Conservation (phyloP, 1,140 invertebrate genomes). For the Magallana gigas region DNA sequence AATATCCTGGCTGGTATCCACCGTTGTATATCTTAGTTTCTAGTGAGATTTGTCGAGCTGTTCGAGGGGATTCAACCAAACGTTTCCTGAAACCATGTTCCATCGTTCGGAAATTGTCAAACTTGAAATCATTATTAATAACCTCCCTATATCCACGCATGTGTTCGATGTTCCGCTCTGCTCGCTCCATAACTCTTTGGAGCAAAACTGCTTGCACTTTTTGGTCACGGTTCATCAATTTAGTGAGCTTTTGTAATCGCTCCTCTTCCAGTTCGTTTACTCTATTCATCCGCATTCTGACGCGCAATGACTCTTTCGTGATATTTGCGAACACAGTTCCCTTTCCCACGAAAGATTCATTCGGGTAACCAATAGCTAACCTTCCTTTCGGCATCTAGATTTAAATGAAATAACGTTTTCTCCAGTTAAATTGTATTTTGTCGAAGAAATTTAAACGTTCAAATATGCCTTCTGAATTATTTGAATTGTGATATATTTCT, state of each 20-base stretch:
- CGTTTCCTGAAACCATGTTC: slow-evolving; percentile 17
- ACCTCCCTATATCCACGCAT: neutral
- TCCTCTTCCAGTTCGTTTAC: slow-evolving; percentile 25
- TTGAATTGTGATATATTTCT: too few relatives aligned
- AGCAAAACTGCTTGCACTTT: neutral
- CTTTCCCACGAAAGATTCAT: slow-evolving; percentile 26
- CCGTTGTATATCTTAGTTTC: slow-evolving; percentile 27
- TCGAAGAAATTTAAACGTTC: too few relatives aligned
- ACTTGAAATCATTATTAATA: neutral
- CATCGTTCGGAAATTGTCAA: slow-evolving; percentile 31
- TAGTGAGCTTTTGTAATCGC: neutral
- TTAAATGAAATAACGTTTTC: too few relatives aligned
- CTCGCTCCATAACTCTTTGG: slow-evolving; percentile 15
- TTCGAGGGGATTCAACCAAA: slow-evolving; percentile 1
- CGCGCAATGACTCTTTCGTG: slow-evolving; percentile 5
- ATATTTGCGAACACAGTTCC: slow-evolving; percentile 24
- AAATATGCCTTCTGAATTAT: too few relatives aligned
- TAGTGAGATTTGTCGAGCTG: neutral
- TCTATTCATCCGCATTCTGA: neutral
- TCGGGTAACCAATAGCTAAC: slow-evolving; percentile 1
- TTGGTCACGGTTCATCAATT: slow-evolving; percentile 22
- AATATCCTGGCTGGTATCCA: neutral
- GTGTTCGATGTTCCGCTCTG: slow-evolving; percentile 19
- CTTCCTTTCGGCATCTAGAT: slow-evolving; percentile 17
- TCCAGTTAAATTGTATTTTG: too few relatives aligned